Percentiles rank a stretch among this genome's conserved stretches.
Evolutionary conservation across 1,140 invertebrate species (phyloP).

Genomic region (Notospermus geniculatus): DNA sequence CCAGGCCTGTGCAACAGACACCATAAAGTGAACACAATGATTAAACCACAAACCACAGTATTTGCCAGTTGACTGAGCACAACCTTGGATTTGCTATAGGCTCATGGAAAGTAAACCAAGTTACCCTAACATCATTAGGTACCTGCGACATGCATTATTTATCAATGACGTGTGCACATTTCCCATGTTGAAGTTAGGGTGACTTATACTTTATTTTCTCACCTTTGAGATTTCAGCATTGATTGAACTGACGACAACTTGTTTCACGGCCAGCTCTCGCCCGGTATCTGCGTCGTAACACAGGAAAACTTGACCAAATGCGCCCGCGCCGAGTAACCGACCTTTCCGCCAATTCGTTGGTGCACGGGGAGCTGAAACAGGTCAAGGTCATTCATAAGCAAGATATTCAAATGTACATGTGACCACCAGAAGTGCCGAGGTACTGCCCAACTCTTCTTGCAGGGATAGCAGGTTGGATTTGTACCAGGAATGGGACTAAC

Average conservation of each 20-base stretch:
- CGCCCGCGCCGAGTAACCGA: slow-evolving; percentile 48
- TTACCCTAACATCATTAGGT: too few species aligned
- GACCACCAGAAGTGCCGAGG: not conserved
- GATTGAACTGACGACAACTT: slow-evolving; percentile 41
- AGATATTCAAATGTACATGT: not conserved
- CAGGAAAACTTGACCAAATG: slow-evolving; percentile 55
- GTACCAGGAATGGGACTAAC: too few species aligned
- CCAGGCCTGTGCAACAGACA: too few species aligned
- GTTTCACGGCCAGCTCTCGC: slow-evolving; percentile 54
- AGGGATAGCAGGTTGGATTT: not conserved
- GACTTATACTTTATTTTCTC: too few species aligned
- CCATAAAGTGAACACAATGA: too few species aligned
- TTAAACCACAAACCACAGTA: too few species aligned
- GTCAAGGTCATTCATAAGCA: not conserved
- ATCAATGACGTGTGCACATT: too few species aligned
- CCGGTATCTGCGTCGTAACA: slow-evolving; percentile 55
- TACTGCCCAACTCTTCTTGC: not conserved
- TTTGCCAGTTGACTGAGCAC: too few species aligned
- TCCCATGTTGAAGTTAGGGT: too few species aligned
- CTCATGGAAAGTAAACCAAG: too few species aligned
- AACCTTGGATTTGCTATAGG: too few species aligned
- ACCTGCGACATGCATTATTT: too few species aligned
- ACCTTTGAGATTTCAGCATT: slow-evolving; percentile 53
- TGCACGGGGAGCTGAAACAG: slow-evolving; percentile 44
- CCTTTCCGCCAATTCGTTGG: slow-evolving; percentile 55